Percentiles rank a stretch among this genome's conserved stretches.
phyloP scores from a whole-genome alignment of 2,113 vertebrate species.

The Anhinga rufa region DNA sequence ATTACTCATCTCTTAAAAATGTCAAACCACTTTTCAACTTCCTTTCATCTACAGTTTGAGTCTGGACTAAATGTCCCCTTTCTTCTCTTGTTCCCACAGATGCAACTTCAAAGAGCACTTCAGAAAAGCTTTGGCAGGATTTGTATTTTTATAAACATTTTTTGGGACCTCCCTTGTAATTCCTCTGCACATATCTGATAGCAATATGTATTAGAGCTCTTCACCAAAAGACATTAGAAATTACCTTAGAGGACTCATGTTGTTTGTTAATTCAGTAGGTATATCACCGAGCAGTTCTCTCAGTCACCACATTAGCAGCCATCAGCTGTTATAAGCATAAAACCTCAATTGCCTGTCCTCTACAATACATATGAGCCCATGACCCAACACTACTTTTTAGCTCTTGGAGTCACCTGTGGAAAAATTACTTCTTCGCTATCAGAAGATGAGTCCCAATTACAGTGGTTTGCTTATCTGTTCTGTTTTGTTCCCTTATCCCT shows the following conservation, averaged over 20 bases:
- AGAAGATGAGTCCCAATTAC: background rate
- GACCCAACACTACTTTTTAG: background rate
- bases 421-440: background rate
- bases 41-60: background rate
- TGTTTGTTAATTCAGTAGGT: background rate
- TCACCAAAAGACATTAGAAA: background rate
- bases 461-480: background rate
- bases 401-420: background rate
- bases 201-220: background rate
- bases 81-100: background rate
- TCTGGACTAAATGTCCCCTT: background rate
- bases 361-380: background rate
- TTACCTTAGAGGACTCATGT: background rate
- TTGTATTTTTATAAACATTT: background rate
- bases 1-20: background rate
- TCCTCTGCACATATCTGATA: background rate
- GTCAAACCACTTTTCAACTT: background rate
- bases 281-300: background rate
- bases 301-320: background rate
- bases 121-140: background rate
- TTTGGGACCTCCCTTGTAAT: background rate
- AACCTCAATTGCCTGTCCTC: background rate
- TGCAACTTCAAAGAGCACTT: background rate
- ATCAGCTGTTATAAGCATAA: background rate
- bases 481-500: background rate